Base-by-base conservation (phyloP, 2,797 vertebrate species). In the Enteromius fasciolatus region DNA sequence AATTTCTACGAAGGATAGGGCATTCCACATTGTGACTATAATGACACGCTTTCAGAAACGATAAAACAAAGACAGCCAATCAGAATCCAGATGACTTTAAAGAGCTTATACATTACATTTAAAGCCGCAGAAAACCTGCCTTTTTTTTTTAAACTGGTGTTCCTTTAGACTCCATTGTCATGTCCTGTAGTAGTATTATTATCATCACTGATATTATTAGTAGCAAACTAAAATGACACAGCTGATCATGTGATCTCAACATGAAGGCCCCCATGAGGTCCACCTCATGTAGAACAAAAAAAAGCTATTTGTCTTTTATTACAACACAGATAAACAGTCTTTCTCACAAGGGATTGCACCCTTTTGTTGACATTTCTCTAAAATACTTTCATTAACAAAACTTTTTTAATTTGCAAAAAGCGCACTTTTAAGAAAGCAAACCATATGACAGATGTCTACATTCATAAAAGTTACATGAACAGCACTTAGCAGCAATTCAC, bases 401-500 rank as follows among this genome's bases (percentile, higher is more conserved):
- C 52, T 41, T 25, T 75, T 66, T 75, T 25, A 23, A 75, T 25
- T 11, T 17, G 11, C 28, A 54, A 15, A 75, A 72, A 68, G 61
- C 7, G 28, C 28, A 31, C 61, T 63, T 63, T 63, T 63, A 17
- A 31, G 1, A 31, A 63, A 3, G 5, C 59, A 36, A 33, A 52
- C 2, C 4, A 25, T n/a, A 4, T 57, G 50, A 39, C 33, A 75
- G 8, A 15, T 17, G 52, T 23, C 57, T 44, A 18, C 23, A 3
- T 41, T 69, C 18, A 69, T 46, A 23, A 69, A 44, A 28, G 15
- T 18, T 44, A 18, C 54, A 76, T 12, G 8, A 18, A 12, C 10
- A 33, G 39, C 59, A 17, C 23, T 20, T 46, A 20, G 3, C 23
- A 48, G 18, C 25, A 12, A 5, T 64, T 77, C 41, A 63, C 15